Conservation (phyloP, 2,797 vertebrate species). For the Staurois parvus region DNA sequence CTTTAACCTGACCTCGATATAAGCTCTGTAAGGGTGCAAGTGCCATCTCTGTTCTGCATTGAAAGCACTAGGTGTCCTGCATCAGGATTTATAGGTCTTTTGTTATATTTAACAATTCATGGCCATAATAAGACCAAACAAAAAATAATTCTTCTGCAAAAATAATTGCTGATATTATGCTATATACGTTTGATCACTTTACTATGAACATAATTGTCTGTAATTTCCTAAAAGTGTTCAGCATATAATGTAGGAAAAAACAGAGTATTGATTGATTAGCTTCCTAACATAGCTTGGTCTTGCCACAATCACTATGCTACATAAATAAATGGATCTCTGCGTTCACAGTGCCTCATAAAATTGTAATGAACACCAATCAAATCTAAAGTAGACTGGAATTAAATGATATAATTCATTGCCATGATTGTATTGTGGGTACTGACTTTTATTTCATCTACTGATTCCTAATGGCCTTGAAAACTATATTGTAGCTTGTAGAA, state of each 20-base stretch:
- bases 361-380: conserved; percentile 38
- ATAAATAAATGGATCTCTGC: conserved; percentile 33
- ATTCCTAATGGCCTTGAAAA: neutral
- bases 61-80: no score
- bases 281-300: conserved; percentile 9
- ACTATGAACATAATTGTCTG: neutral
- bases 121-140: neutral
- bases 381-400: conserved; percentile 35
- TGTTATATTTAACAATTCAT: neutral
- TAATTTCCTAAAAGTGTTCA: conserved; percentile 4
- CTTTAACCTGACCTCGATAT: no score
- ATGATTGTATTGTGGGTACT: conserved; percentile 25
- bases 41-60: no score
- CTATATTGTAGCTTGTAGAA: neutral
- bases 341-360: conserved; percentile 49
- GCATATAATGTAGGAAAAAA: neutral
- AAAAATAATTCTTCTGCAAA: neutral
- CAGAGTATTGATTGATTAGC: conserved; percentile 30
- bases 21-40: no score
- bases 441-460: conserved; percentile 11
- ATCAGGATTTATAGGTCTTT: neutral
- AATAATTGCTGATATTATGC: neutral
- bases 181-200: neutral
- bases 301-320: conserved; percentile 23
- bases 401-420: conserved; percentile 43